Base-by-base conservation (phyloP, 2,113 vertebrate species). In the Alouatta palliata region DNA sequence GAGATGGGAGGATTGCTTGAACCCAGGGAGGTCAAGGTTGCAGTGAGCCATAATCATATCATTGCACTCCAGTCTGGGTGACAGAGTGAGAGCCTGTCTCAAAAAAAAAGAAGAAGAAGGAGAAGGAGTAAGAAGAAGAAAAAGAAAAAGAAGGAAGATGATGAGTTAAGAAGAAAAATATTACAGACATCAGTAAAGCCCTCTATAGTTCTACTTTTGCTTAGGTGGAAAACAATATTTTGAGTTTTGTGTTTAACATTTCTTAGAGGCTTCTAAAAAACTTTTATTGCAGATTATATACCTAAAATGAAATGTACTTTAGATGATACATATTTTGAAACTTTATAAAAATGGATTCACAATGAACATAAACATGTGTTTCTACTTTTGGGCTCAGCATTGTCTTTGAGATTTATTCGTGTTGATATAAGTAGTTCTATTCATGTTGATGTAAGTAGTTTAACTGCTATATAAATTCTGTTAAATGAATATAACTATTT, bases 211-310 rank as follows among this genome's bases (percentile, higher is more conserved):
- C 35, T 13, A 9, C 40, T 21, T 43, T 76, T 77, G 17, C 10
- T 45, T 70, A 47, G 37, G 5, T 71, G 8, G 20, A 77, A 96
- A 81, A 6, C 23, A 77, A 20, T 79, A 37, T 89, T 64, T 91
- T 86, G 37, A 85, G 35, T 49, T 93, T 93, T 23, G 30, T 95
- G 47, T 80, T 77, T 93, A 76, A 80, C 8, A 70, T 93, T 89
- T 93, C 20, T 58, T 40, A 35, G 43, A 86, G 9, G 16, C 14
- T 35, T 54, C 87, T 66, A 82, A 84, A 37, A 71, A 43, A 56
- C 40, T 45, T 84, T n/a, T 54, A 43, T 21, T 76, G 3, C 43
- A 61, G 87, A 25, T 85, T 54, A 11, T 35, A 8, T 37, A 77
- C 49, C 49, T 92, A 82, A 95, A 79, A 56, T 21, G 64, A 94